Evolutionary conservation across 2,797 vertebrate species (phyloP).

Genomic region (Alcedo atthis): DNA sequence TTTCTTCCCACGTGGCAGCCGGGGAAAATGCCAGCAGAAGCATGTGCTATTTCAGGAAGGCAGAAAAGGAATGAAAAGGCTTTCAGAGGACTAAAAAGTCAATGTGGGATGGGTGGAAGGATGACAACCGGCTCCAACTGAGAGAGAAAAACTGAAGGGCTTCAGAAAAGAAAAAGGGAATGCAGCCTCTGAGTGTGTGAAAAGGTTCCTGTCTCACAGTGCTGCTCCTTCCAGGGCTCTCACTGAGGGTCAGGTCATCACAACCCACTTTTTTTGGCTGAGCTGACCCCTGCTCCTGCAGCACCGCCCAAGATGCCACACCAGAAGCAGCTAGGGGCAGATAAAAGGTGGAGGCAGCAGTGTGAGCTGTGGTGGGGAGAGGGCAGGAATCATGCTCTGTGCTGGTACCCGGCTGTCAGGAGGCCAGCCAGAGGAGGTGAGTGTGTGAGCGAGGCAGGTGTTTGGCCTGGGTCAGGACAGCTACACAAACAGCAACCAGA

Average conservation of each 20-base stretch:
- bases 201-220: background rate
- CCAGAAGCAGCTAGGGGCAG: background rate
- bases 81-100: conserved; percentile 35
- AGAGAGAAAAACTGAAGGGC: background rate
- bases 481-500: background rate
- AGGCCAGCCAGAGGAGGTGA: background rate
- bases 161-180: background rate
- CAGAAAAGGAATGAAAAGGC: conserved; percentile 22
- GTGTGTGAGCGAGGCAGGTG: background rate
- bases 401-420: fast-evolving
- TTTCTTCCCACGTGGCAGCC: conserved; percentile 51
- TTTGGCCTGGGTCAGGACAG: background rate
- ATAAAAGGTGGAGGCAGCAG: background rate
- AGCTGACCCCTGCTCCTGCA: background rate
- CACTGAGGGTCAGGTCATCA: background rate
- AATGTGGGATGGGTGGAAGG: background rate
- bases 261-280: fast-evolving
- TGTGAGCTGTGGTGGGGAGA: fast-evolving
- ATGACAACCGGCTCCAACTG: background rate
- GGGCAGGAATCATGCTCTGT: background rate
- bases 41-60: conserved; percentile 41
- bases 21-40: conserved; percentile 48
- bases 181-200: background rate
- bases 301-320: background rate
- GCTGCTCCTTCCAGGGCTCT: background rate